phyloP scores from a whole-genome alignment of 2,113 vertebrate species.

The Catharus minimus region DNA sequence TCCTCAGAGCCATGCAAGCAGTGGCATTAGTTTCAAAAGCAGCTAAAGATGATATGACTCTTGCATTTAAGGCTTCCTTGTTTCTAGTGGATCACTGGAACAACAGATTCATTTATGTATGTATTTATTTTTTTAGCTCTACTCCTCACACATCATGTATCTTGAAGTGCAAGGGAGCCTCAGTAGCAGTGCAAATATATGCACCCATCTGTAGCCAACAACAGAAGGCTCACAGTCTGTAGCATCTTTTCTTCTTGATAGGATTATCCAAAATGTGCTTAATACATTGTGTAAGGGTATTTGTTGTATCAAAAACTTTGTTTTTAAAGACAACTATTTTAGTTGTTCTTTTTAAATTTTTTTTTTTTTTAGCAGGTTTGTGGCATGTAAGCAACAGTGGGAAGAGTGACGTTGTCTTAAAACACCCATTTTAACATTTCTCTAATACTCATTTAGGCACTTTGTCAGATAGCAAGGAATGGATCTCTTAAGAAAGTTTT shows the following conservation, averaged over 20 bases:
- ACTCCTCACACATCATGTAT: background rate
- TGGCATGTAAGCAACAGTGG: background rate
- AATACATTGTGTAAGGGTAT: background rate
- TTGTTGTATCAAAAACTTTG: background rate
- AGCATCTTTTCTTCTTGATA: background rate
- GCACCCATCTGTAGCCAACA: slow-evolving; percentile 31
- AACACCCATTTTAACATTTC: background rate
- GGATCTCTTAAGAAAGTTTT: background rate
- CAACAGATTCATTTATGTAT: slow-evolving; percentile 29
- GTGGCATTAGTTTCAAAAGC: background rate
- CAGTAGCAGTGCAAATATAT: slow-evolving; percentile 3
- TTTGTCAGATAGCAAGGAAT: background rate
- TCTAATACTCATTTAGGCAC: background rate
- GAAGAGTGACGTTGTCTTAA: background rate
- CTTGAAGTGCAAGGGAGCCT: slow-evolving; percentile 9
- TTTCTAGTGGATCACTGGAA: background rate
- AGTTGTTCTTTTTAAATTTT: background rate
- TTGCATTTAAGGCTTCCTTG: slow-evolving; percentile 28
- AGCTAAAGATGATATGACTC: background rate
- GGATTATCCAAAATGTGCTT: background rate
- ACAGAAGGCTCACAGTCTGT: slow-evolving; percentile 46
- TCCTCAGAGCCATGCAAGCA: background rate
- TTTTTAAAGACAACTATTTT: background rate
- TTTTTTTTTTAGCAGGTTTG: background rate
- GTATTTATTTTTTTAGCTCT: slow-evolving; percentile 12